Base-by-base conservation (phyloP, 2,888 invertebrate genomes). In the Crioceris asparagi region DNA sequence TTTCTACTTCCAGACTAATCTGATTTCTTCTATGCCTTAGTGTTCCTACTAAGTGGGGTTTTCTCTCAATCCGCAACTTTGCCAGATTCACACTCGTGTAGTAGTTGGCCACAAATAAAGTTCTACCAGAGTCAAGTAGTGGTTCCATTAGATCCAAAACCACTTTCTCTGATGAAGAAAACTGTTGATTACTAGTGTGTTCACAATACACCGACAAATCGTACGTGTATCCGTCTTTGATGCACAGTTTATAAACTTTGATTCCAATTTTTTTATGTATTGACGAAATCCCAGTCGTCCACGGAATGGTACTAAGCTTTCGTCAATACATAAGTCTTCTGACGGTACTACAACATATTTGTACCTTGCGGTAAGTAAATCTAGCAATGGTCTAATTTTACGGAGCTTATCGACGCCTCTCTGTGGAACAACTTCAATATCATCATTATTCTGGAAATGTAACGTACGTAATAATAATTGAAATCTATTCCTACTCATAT, bases 401-500 rank as follows among this genome's bases (percentile, higher is more conserved):
- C 34, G 34, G 25, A 34, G 34, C 23, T 34, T 34, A 34, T 34
- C 34, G 23, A 34, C 12, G 25, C 23, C 21, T 23, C 25, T 18
- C 14, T 34, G 14, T 34, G 25, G 34, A 15, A 34, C 14, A 11
- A 11, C 14, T 15, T 34, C 34, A 21, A 7, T 21, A 21, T 21
- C 21, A n/a, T n/a, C n/a, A 34, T 34, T 34, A 14, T 34, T 25
- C n/a, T 10, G 25, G 23, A 34, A 34, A 34, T 34, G 34, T 34
- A 34, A 23, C 34, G 25, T 34, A n/a, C 34, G 34, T 21, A 34
- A 15, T 23, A 34, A n/a, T 15, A 23, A 23, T 11, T 34, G 34
- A 34, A 34, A 34, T 14, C 34, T 34, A 15, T 34, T 34, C 25
- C 34, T 12, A 23, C 34, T 34, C 34, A 34, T 34, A 23, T 23